Evolutionary conservation across 2,113 vertebrate species (phyloP), one percentile per base, ranked within the genome.

Genomic region (Oreocharis arfaki): DNA sequence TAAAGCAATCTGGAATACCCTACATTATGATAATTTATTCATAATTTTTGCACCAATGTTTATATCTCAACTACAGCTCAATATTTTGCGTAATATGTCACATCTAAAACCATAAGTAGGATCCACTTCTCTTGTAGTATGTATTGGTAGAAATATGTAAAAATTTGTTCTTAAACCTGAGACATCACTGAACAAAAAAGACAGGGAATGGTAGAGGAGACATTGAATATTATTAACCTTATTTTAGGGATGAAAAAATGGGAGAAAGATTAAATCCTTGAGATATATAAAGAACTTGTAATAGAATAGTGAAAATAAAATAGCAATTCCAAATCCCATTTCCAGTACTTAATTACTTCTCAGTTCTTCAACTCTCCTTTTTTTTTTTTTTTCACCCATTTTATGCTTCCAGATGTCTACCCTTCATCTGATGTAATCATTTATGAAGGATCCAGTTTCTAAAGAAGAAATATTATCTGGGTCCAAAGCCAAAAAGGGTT

Each of bases 301-400:
- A 82, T 75, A 91, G 74, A 87, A 79, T 30, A 69, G 49, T 78
- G 57, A 94, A 89, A 93, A 96, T 95, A 92, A 91, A 89, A 87
- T n/a, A 79, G 61, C 74, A 94, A 76, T 95, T 87, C 65, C 74
- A 95, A 95, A 94, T 89, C 67, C 41, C 28, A 91, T 89, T 89
- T 96, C 61, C 89, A 95, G 35, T 71, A 75, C 39, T 87, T 95
- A 96, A 95, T 95, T 96, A 96, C 80, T 93, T 89, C 47, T 93
- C 70, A 84, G 68, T 92, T 69, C 81, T 94, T 92, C 87, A 91
- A 73, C 22, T 91, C 52, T 74, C 22, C 12, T 32, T 84, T 69
- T 59, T 39, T 56, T 78, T 87, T 65, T 59, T 39, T 39, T 39
- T 39, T 39, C 26, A n/a, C 70, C 52, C 27, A n/a, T 84, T 83